Evolutionary conservation across 1,140 invertebrate genomes (phyloP).

Genomic region (Trinorchestia longiramus): DNA sequence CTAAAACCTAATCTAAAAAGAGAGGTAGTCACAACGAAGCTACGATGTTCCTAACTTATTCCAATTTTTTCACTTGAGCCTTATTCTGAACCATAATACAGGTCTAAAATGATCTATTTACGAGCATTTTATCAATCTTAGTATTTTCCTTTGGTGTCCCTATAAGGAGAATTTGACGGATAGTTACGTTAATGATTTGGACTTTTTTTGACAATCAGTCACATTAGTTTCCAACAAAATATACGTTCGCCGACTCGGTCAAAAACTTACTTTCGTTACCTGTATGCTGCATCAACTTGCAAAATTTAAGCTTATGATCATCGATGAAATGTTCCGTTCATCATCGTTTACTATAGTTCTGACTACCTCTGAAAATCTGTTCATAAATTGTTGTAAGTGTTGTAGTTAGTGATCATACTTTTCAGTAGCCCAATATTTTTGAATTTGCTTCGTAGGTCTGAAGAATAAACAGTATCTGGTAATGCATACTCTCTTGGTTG

Average conservation of each 20-base stretch:
- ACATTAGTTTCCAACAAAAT: neutral
- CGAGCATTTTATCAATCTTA: neutral
- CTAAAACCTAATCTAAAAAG: conserved; percentile 9
- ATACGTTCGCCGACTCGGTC: neutral
- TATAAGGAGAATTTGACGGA: neutral
- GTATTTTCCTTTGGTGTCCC: neutral
- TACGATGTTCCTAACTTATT: neutral
- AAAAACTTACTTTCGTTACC: neutral
- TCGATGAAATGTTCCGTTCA: neutral
- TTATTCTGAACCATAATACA: neutral
- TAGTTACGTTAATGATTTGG: neutral
- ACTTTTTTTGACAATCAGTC: neutral
- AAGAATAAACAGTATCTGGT: neutral
- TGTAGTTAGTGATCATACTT: neutral
- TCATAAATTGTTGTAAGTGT: neutral
- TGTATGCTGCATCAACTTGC: neutral
- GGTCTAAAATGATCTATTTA: neutral
- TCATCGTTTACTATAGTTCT: neutral
- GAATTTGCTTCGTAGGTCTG: neutral
- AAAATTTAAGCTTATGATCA: neutral
- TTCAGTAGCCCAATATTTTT: neutral
- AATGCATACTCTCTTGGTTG: neutral
- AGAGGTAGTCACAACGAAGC: conserved; percentile 7
- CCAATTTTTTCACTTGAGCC: neutral
- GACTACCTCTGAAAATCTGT: conserved; percentile 7